Evolutionary conservation across 2,113 vertebrate genomes (phyloP).

Genomic region (Cinclus cinclus): DNA sequence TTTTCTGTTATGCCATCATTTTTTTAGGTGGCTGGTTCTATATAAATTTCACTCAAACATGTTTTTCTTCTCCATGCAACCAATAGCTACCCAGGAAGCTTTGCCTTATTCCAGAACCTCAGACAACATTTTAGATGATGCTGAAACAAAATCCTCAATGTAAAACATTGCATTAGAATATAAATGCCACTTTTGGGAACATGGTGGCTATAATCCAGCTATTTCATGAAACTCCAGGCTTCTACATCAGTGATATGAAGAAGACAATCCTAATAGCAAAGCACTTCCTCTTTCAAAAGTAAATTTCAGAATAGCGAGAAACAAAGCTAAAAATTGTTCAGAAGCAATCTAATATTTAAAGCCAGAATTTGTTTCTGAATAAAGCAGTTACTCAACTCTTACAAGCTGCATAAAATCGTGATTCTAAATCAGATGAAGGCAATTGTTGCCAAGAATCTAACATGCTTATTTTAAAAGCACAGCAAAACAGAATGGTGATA

Average conservation of each 20-base stretch:
- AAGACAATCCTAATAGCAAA: background rate
- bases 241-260: background rate
- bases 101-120: background rate
- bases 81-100: background rate
- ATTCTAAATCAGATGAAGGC: background rate
- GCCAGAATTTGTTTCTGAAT: background rate
- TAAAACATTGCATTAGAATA: background rate
- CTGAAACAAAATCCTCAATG: background rate
- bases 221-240: background rate
- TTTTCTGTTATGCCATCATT: background rate
- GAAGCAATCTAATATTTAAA: background rate
- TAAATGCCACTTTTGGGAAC: background rate
- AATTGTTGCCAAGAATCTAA: background rate
- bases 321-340: background rate
- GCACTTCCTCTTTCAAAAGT: background rate
- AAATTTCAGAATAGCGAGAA: background rate
- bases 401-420: background rate
- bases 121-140: background rate
- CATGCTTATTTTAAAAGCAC: background rate
- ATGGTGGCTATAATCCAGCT: fast-evolving
- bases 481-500: background rate
- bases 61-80: background rate
- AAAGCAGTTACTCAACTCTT: background rate
- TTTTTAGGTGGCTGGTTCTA: background rate
- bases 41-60: background rate